Evolutionary conservation across 2,113 vertebrate genomes (phyloP).

Genomic region (Silurus meridionalis): DNA sequence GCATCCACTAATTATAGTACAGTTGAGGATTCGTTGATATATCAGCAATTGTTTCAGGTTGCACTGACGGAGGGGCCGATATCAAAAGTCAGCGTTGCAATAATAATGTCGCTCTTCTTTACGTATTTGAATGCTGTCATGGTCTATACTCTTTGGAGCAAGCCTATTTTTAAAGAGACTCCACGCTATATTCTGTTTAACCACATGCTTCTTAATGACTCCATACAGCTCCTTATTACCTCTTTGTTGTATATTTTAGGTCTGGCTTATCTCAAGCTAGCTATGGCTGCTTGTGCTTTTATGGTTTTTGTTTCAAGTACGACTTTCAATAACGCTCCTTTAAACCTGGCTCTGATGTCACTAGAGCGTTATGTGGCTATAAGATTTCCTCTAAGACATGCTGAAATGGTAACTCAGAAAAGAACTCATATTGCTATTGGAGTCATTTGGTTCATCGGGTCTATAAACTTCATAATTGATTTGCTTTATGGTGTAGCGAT

Average conservation of each 20-base stretch:
- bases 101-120: constrained; percentile 33
- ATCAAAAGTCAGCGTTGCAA: neutral
- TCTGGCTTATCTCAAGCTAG: neutral
- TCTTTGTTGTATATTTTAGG: constrained; percentile 7
- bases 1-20: constrained; percentile 1
- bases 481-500: constrained; percentile 18
- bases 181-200: constrained; percentile 49
- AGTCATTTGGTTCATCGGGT: constrained; percentile 44
- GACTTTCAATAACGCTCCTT: constrained; percentile 46
- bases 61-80: neutral
- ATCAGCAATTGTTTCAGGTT: constrained; percentile 11
- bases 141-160: constrained; percentile 43
- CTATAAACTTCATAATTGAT: constrained; percentile 31
- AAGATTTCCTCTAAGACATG: constrained; percentile 51
- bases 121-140: constrained; percentile 45
- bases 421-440: constrained; percentile 38
- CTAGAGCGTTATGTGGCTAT: constrained; percentile 55
- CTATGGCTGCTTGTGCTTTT: constrained; percentile 20
- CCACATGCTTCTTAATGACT: constrained; percentile 48
- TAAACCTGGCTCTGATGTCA: constrained; percentile 56
- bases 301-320: constrained; percentile 8
- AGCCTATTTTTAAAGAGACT: constrained; percentile 42
- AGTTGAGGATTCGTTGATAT: neutral
- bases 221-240: neutral
- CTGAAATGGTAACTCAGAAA: constrained; percentile 44